phyloP scores from a whole-genome alignment of 1,140 invertebrate genomes.

The Diachasmimorpha longicaudata region DNA sequence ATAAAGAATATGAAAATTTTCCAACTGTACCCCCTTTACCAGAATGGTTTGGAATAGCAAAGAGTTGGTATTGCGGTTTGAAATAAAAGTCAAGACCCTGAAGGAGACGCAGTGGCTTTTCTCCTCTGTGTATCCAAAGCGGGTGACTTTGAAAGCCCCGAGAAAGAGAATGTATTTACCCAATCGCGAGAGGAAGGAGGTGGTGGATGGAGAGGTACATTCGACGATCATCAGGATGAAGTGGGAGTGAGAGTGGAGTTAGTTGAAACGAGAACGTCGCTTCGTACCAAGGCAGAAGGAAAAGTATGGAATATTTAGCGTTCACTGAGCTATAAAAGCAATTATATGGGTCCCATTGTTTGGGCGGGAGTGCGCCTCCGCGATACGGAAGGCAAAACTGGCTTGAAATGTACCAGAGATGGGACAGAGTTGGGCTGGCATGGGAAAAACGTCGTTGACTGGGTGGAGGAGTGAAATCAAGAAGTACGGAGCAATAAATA shows the following conservation, averaged over 20 bases:
- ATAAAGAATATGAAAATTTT: constrained; percentile 23
- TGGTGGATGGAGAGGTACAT: constrained; percentile 14
- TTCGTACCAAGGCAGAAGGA: constrained; percentile 42
- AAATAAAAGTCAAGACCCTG: constrained; percentile 20
- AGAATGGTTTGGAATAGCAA: constrained; percentile 20
- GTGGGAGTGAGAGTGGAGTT: constrained; percentile 32
- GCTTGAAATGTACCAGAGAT: constrained; percentile 9
- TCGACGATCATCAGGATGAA: constrained; percentile 8
- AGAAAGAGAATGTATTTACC: constrained; percentile 25
- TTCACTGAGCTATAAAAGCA: constrained; percentile 63
- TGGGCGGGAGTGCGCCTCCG: constrained; percentile 56
- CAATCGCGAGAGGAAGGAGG: constrained; percentile 21
- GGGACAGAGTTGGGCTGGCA: background rate
- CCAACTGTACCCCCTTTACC: background rate
- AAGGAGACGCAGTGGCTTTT: constrained; percentile 4
- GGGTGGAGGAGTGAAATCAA: constrained; percentile 44
- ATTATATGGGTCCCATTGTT: constrained; percentile 62
- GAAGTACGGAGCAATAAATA: constrained; percentile 58
- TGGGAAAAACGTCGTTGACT: background rate
- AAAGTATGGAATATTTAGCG: constrained; percentile 63
- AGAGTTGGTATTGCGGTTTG: constrained; percentile 24
- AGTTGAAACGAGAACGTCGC: constrained; percentile 44
- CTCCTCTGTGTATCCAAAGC: constrained; percentile 13
- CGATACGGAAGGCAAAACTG: constrained; percentile 51
- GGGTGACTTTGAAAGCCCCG: constrained; percentile 20